These are phyloP conservation scores for Phylloscopus collybita DNA, from an alignment of 2,797 vertebrate species.

Conservation along the genomic window DNA sequence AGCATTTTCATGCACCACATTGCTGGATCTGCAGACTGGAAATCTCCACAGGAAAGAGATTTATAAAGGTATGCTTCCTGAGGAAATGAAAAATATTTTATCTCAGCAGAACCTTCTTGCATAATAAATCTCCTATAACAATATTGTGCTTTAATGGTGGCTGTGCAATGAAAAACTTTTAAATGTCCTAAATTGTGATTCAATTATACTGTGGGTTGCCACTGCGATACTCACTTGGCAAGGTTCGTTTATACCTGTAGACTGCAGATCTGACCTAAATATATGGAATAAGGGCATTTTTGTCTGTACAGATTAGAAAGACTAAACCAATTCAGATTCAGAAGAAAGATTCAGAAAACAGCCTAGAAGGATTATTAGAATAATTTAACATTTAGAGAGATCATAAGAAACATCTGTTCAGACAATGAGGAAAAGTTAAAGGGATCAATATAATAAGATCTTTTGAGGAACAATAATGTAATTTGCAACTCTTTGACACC, in stretches of 20 bases:
- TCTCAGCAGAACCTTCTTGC: neutral
- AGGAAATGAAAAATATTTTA: neutral
- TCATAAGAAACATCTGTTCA: neutral
- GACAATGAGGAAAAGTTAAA: neutral
- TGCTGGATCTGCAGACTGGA: neutral
- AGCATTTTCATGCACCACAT: neutral
- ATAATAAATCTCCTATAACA: neutral
- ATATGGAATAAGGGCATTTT: neutral
- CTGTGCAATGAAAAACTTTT: neutral
- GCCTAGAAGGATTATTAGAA: neutral
- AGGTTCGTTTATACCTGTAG: neutral
- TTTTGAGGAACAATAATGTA: neutral
- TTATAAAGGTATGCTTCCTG: neutral
- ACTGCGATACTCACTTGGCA: neutral
- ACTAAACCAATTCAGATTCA: neutral
- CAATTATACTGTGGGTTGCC: neutral
- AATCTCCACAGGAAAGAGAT: neutral
- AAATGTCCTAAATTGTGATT: neutral
- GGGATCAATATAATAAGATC: neutral
- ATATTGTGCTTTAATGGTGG: neutral
- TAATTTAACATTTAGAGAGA: neutral
- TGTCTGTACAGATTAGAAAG: neutral
- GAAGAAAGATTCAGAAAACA: neutral
- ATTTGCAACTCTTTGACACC: neutral
- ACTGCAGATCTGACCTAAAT: neutral